Evolutionary conservation across 2,113 vertebrate genomes (phyloP).

Genomic region (Laterallus jamaicensis): DNA sequence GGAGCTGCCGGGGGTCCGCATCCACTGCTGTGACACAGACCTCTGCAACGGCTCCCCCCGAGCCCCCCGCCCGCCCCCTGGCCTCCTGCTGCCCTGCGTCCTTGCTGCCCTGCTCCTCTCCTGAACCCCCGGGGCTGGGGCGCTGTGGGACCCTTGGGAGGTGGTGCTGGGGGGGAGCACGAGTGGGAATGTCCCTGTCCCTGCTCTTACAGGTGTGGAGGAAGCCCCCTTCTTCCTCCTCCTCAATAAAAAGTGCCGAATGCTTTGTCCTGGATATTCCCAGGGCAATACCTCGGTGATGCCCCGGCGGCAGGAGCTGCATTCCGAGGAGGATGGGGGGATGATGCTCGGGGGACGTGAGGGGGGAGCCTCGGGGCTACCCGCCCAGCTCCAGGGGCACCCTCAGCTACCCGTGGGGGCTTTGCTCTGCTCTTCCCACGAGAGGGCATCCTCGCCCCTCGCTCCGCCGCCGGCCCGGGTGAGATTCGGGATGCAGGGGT

Average conservation of each 20-base stretch:
- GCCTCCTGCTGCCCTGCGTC: slow-evolving; percentile 7
- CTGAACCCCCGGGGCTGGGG: not conserved
- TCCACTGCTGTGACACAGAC: slow-evolving; percentile 87
- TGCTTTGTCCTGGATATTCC: not conserved
- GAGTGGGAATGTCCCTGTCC: fast-evolving
- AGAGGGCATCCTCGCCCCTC: slow-evolving; percentile 33
- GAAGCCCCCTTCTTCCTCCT: not conserved
- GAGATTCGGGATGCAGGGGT: not conserved
- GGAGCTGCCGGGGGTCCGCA: slow-evolving; percentile 87
- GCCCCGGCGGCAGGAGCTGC: not conserved
- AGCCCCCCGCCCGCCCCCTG: not conserved
- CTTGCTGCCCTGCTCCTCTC: not conserved
- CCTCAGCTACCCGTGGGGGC: not conserved
- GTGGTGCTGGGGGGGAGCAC: too few species aligned
- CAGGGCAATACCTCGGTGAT: not conserved
- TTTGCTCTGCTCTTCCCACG: not conserved
- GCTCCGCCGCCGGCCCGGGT: not conserved
- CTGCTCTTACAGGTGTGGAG: not conserved
- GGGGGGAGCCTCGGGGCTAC: not conserved
- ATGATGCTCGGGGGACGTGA: not conserved
- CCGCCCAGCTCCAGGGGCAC: not conserved
- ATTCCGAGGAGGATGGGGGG: not conserved
- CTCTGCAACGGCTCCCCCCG: slow-evolving; percentile 77
- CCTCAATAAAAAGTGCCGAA: not conserved
- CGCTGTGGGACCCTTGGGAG: fast-evolving